A percentile compares a stretch with the other conserved stretches of the same genome.
Evolutionary conservation across 2,797 vertebrate species (phyloP).

Genomic region (Muraenolepis orangiensis): DNA sequence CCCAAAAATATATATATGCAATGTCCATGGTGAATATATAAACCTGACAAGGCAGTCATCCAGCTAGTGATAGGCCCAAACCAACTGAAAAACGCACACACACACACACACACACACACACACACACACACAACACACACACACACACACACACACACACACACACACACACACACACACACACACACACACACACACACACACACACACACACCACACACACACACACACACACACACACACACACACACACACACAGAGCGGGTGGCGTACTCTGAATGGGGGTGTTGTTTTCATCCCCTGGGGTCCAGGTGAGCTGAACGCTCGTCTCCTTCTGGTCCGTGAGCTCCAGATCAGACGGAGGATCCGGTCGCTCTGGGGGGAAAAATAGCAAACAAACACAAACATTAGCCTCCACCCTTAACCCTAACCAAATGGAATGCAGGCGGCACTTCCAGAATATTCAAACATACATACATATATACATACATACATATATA

Average conservation of each 20-base stretch:
- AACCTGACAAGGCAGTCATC: no score
- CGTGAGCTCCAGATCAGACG: conserved; percentile 92
- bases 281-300: conserved; percentile 92
- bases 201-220: not conserved
- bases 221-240: conserved; percentile 6
- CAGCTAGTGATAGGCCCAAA: no score
- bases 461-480: not conserved
- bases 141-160: not conserved
- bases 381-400: conserved; percentile 39
- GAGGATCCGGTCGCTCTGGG: conserved; percentile 86
- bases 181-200: not conserved
- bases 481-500: no score
- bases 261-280: conserved; percentile 79
- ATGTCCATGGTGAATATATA: no score
- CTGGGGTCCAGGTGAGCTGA: conserved; percentile 90
- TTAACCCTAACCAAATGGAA: not conserved
- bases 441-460: not conserved
- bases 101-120: not conserved
- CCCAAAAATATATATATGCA: no score
- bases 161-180: not conserved
- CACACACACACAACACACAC: not conserved
- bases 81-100: no score
- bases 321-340: conserved; percentile 84
- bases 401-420: conserved; percentile 8
- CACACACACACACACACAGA: conserved; percentile 21